Evolutionary conservation across 2,797 vertebrate species (phyloP).

Genomic region (Spheniscus humboldti): DNA sequence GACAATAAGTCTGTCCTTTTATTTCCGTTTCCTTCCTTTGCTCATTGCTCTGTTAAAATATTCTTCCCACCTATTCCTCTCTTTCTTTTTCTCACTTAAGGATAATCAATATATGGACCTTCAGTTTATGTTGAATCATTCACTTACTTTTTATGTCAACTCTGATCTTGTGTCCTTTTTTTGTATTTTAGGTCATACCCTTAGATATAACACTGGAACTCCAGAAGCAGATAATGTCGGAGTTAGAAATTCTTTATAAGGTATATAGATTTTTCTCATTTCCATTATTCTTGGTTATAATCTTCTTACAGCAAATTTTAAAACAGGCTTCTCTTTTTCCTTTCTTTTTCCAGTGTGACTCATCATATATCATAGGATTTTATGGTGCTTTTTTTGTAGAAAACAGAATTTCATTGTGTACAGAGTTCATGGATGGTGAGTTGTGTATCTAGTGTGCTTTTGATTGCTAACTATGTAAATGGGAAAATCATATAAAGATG

Average conservation of each 20-base stretch:
- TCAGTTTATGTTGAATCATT: neutral
- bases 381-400: constrained; percentile 99
- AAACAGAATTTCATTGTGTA: constrained; percentile 98
- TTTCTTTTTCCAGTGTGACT: constrained; percentile 88
- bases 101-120: neutral
- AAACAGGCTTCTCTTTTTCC: neutral
- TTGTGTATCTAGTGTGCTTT: constrained; percentile 34
- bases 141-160: neutral
- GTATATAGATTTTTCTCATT: constrained; percentile 62
- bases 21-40: neutral
- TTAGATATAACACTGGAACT: constrained; percentile 96
- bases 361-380: constrained; percentile 98
- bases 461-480: neutral
- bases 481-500: neutral
- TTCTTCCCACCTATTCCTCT: neutral
- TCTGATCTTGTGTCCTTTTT: neutral
- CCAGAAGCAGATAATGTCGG: constrained; percentile 99
- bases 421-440: constrained; percentile 99
- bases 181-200: constrained; percentile 88
- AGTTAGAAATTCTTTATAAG: constrained; percentile 99
- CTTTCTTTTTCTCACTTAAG: neutral
- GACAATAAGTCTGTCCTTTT: neutral
- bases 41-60: neutral
- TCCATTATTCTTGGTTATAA: neutral
- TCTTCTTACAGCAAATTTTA: neutral